phyloP scores from a whole-genome alignment of 2,888 invertebrate genomes.

The Apamea monoglypha region DNA sequence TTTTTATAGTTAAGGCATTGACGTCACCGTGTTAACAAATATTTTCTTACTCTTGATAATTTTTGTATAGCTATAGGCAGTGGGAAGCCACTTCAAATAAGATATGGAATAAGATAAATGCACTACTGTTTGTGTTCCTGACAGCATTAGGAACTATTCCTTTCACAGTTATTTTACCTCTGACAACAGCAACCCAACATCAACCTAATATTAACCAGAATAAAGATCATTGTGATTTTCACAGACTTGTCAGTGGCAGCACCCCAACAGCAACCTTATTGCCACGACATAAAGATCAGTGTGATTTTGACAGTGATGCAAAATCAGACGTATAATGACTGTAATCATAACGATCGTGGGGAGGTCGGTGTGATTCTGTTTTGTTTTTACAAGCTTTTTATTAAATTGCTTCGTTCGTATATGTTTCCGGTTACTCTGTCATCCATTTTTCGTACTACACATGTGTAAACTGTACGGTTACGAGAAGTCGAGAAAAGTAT shows the following conservation, averaged over 20 bases:
- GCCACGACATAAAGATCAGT: too few relatives aligned
- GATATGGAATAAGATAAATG: neutral
- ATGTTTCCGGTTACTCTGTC: neutral
- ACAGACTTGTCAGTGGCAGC: too few relatives aligned
- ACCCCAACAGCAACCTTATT: too few relatives aligned
- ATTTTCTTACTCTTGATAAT: neutral
- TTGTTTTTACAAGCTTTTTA: too few relatives aligned
- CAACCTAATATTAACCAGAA: neutral
- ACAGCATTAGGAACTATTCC: too few relatives aligned
- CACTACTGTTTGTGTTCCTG: neutral
- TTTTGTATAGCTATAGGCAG: neutral
- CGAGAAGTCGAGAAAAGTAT: neutral
- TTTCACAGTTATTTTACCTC: neutral
- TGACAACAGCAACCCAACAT: neutral
- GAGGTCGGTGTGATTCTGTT: neutral
- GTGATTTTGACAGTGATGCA: neutral
- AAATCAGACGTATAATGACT: neutral
- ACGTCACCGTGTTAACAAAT: neutral
- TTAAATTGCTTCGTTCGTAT: neutral
- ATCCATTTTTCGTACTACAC: neutral
- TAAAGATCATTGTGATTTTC: neutral
- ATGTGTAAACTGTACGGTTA: neutral
- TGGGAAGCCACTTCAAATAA: constrained; percentile 7
- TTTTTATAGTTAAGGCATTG: neutral
- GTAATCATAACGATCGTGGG: neutral